Evolutionary conservation across 2,113 vertebrate genomes (phyloP).

Genomic region (Smithornis capensis): DNA sequence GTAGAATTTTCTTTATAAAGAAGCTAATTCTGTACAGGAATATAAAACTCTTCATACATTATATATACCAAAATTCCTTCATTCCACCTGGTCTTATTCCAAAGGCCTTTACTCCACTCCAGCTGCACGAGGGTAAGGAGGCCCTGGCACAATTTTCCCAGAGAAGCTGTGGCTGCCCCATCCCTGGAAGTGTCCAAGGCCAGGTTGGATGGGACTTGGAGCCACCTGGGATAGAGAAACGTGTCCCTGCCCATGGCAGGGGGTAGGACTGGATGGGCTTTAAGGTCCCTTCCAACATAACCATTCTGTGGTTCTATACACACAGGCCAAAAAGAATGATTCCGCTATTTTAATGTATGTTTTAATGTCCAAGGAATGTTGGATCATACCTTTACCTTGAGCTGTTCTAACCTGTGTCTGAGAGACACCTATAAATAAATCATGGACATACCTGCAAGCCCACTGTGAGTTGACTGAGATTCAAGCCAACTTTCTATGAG

Average conservation of each 20-base stretch:
- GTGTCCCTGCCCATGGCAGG: not conserved
- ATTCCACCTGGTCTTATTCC: not conserved
- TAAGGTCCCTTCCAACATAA: not conserved
- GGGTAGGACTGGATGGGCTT: rapidly evolving
- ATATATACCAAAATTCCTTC: not conserved
- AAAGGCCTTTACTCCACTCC: not conserved
- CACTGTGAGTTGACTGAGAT: no score
- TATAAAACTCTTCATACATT: not conserved
- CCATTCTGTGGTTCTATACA: not conserved
- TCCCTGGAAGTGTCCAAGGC: not conserved
- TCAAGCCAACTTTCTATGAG: not conserved
- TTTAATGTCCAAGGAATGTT: not conserved
- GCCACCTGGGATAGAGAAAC: not conserved
- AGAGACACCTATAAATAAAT: not conserved
- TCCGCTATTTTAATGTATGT: rapidly evolving
- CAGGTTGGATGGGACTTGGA: no score
- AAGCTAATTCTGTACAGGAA: not conserved
- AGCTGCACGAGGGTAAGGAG: not conserved
- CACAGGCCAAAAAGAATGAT: not conserved
- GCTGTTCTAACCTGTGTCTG: not conserved
- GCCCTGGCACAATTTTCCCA: not conserved
- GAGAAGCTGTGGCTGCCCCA: not conserved
- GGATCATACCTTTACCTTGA: not conserved
- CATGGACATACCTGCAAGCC: not conserved
- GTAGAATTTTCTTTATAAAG: not conserved